These are phyloP conservation scores for Anthoptus insignis DNA, from an alignment of 2,888 invertebrate species.

Conservation along the genomic window DNA sequence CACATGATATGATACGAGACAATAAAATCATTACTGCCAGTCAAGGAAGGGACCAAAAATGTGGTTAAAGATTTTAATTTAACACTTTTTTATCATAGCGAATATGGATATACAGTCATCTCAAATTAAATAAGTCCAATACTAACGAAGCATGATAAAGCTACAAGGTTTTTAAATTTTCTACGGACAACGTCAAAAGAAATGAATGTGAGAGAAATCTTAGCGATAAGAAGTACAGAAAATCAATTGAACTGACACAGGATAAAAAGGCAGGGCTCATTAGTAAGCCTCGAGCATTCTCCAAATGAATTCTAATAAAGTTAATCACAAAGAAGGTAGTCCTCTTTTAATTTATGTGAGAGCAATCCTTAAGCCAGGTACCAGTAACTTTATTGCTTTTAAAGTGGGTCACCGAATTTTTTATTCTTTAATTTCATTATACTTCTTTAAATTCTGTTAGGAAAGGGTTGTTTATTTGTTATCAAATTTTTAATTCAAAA, in stretches of 20 bases:
- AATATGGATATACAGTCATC: too few species aligned
- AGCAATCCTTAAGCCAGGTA: constrained; percentile 53
- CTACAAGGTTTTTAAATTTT: too few species aligned
- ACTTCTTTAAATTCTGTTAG: background rate
- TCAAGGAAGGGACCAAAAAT: too few species aligned
- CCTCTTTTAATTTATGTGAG: constrained; percentile 66
- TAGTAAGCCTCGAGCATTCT: constrained; percentile 65
- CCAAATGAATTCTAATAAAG: constrained; percentile 80
- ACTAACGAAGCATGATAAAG: too few species aligned
- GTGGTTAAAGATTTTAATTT: too few species aligned
- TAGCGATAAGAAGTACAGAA: constrained; percentile 37
- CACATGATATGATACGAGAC: too few species aligned
- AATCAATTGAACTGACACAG: constrained; percentile 52
- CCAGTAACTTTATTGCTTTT: constrained; percentile 60
- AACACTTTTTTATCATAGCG: too few species aligned
- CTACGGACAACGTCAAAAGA: constrained; percentile 6
- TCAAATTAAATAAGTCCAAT: too few species aligned
- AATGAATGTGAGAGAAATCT: background rate
- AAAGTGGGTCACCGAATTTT: constrained; percentile 50
- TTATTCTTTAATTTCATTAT: constrained; percentile 46
- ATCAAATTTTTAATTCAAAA: background rate
- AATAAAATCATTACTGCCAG: too few species aligned
- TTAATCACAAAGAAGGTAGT: constrained; percentile 67
- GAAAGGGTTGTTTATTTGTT: background rate
- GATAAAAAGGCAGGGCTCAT: constrained; percentile 67